Conservation (phyloP, 2,797 vertebrate genomes). For the Melanotaenia parkinsoni region DNA sequence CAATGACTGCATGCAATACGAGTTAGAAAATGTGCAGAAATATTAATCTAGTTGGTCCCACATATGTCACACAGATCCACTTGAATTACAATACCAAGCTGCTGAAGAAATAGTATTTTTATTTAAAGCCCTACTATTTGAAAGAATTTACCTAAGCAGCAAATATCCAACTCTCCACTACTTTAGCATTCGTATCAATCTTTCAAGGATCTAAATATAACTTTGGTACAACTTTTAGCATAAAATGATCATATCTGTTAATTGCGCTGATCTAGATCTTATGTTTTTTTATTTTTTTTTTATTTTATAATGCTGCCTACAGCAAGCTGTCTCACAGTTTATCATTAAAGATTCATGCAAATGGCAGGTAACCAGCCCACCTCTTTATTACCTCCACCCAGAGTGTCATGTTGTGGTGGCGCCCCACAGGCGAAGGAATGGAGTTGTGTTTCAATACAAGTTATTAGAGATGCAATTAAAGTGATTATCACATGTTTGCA, state of each 20-base stretch:
- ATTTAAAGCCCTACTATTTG: not conserved
- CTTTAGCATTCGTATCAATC: not conserved
- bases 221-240: conserved; percentile 25
- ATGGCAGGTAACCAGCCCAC: not conserved
- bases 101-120: not conserved
- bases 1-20: not conserved
- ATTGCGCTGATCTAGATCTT: conserved; percentile 2
- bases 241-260: conserved; percentile 27
- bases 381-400: conserved; percentile 17
- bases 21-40: not conserved
- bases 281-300: not conserved
- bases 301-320: conserved; percentile 15
- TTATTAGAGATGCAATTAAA: conserved; percentile 35
- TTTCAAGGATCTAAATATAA: not conserved
- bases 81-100: not conserved
- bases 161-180: not conserved
- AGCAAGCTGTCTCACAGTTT: conserved; percentile 3
- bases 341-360: conserved; percentile 20
- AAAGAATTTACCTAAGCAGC: not conserved
- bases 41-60: not conserved
- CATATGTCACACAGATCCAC: not conserved
- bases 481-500: not conserved
- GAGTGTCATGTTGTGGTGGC: conserved; percentile 23
- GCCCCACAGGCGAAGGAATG: conserved; percentile 29
- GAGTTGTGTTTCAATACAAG: conserved; percentile 48